Conservation (phyloP, 2,797 vertebrate genomes). For the Danio choprae region DNA sequence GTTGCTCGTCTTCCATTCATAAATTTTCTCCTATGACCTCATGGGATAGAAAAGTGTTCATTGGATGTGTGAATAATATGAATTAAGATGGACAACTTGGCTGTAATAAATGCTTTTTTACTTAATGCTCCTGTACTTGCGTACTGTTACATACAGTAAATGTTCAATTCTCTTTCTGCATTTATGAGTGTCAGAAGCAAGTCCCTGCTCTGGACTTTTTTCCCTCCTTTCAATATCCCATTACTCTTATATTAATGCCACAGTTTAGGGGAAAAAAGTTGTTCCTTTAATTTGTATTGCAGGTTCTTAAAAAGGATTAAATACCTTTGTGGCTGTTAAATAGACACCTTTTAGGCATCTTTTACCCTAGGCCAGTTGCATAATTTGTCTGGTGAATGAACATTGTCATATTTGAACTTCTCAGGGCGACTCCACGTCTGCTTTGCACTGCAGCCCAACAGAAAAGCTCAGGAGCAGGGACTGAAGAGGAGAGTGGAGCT, state of each 20-base stretch:
- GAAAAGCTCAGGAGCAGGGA: slow-evolving; percentile 78
- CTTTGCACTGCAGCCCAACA: slow-evolving; percentile 90
- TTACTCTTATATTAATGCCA: background rate
- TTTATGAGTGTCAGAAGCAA: background rate
- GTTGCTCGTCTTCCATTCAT: no score
- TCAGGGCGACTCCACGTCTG: slow-evolving; percentile 76
- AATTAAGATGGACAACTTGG: no score
- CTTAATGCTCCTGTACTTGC: no score
- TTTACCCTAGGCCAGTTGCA: background rate
- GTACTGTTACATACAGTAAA: no score
- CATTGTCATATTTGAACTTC: background rate
- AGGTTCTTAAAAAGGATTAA: background rate
- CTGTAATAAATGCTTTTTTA: no score
- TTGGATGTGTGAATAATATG: no score
- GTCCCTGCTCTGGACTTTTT: background rate
- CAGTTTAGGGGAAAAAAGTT: background rate
- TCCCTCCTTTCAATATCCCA: background rate
- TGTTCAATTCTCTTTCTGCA: background rate
- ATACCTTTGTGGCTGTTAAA: no score
- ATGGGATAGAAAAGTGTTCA: no score
- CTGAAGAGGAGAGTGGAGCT: slow-evolving; percentile 78
- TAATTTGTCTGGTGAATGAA: background rate
- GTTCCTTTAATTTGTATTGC: background rate
- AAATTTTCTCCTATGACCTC: no score
- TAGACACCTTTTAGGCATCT: background rate